Conservation (phyloP, 2,888 invertebrate species). For the Oscheius sp. region DNA sequence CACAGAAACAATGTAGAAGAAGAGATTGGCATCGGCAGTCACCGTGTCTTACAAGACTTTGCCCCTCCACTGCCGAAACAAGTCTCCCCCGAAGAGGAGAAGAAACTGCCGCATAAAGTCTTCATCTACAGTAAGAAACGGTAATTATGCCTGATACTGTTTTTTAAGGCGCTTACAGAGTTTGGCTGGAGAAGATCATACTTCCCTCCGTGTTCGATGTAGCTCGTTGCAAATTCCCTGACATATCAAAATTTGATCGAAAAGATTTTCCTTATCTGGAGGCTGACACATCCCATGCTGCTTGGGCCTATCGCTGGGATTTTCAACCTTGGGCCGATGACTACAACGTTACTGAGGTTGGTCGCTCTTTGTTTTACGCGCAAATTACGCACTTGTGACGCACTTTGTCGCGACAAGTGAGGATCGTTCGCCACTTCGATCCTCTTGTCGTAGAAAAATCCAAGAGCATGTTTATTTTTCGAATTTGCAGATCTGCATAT, state of each 20-base stretch:
- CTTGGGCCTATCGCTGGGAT: slow-evolving; percentile 31
- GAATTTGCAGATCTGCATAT: slow-evolving; percentile 17
- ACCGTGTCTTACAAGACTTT: too few species aligned
- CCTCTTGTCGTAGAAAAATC: too few species aligned
- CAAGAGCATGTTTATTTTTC: too few species aligned
- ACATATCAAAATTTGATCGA: not conserved
- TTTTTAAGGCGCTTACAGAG: not conserved
- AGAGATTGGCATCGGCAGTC: too few species aligned
- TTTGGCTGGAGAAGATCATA: not conserved
- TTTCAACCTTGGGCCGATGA: slow-evolving; percentile 23
- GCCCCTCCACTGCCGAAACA: not conserved
- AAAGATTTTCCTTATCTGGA: not conserved
- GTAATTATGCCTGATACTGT: too few species aligned
- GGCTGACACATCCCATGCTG: not conserved
- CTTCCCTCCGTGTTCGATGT: not conserved
- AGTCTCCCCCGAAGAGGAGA: slow-evolving; percentile 3
- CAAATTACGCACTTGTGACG: slow-evolving; percentile 16
- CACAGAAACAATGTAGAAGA: too few species aligned
- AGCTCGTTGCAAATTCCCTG: not conserved
- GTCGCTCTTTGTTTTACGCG: slow-evolving; percentile 13
- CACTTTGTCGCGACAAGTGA: slow-evolving; percentile 1
- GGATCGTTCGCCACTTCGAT: not conserved
- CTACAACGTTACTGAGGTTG: slow-evolving; percentile 32
- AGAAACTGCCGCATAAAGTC: not conserved
- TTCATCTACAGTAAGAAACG: slow-evolving; percentile 4